Conservation (phyloP, 2,797 vertebrate genomes). For the Chrysocyon brachyurus region DNA sequence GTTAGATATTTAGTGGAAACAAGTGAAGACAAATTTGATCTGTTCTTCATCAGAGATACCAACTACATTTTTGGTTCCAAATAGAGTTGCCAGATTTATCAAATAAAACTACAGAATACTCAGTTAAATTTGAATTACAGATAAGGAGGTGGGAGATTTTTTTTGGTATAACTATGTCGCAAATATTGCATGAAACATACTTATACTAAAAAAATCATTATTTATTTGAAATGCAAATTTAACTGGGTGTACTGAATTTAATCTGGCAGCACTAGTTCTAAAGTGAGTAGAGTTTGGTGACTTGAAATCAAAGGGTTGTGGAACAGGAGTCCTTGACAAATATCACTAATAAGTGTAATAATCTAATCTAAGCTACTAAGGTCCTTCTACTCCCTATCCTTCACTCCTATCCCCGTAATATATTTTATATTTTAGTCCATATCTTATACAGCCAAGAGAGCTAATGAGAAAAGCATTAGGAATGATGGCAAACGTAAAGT, state of each 20-base stretch:
- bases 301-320: slow-evolving; percentile 13
- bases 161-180: background rate
- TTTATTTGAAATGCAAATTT: slow-evolving; percentile 50
- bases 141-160: background rate
- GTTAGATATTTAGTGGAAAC: background rate
- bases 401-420: background rate
- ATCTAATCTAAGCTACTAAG: background rate
- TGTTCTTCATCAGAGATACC: background rate
- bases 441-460: background rate
- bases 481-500: background rate
- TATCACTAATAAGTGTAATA: background rate
- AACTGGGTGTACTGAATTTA: slow-evolving; percentile 2
- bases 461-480: background rate
- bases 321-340: background rate
- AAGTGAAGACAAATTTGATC: background rate
- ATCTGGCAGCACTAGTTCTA: background rate
- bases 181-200: background rate
- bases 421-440: background rate
- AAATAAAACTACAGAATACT: background rate
- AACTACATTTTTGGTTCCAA: background rate
- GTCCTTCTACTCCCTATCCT: background rate
- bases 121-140: slow-evolving; percentile 16
- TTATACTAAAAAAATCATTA: background rate
- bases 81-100: background rate
- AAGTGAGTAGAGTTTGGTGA: background rate